These are phyloP conservation scores for Orientallactaga bullata DNA, from an alignment of 2,113 vertebrate genomes.

Conservation along the genomic window DNA sequence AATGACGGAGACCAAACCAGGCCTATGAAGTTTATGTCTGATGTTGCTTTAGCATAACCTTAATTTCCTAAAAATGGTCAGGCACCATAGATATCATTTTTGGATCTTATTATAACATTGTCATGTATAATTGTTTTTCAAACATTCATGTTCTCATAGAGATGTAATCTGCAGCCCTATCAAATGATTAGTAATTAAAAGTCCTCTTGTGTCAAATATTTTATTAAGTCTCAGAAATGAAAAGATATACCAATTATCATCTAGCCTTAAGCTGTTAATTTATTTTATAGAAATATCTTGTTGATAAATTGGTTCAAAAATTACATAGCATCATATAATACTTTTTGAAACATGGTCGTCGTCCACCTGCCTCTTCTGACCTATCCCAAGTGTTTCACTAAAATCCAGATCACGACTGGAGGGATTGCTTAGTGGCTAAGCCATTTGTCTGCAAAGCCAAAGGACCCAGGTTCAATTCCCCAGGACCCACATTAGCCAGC, in stretches of 20 bases:
- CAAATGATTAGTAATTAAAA: conserved; percentile 1
- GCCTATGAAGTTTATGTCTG: conserved; percentile 19
- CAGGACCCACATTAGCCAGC: too few species aligned
- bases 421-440: too few species aligned
- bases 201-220: neutral
- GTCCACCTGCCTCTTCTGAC: neutral
- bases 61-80: conserved; percentile 50
- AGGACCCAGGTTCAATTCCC: too few species aligned
- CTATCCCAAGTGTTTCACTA: neutral
- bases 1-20: neutral
- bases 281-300: neutral
- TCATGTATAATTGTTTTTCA: conserved; percentile 19
- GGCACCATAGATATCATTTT: neutral
- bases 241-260: neutral
- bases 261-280: neutral
- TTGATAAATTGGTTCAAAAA: neutral
- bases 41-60: conserved; percentile 18
- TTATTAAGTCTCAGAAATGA: neutral
- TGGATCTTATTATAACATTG: conserved; percentile 1
- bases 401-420: neutral
- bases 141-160: neutral
- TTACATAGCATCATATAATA: neutral
- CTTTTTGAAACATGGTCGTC: neutral
- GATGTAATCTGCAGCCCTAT: neutral
- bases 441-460: too few species aligned